Evolutionary conservation across 2,888 invertebrate species (phyloP).

Genomic region (Drosophila kambysellisi): DNA sequence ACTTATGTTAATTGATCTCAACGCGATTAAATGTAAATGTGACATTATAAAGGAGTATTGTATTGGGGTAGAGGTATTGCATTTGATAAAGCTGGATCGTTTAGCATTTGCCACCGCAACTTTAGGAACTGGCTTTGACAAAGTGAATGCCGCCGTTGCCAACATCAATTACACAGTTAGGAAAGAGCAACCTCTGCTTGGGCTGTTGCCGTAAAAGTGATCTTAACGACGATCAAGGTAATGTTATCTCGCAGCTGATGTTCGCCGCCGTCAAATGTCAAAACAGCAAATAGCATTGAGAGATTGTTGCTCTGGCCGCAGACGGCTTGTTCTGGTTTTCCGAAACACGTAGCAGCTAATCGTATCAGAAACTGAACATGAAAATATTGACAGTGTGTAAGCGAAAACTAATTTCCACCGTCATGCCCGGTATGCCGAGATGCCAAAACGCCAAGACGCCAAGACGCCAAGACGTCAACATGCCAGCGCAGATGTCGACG

Average conservation of each 20-base stretch:
- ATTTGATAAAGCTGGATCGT: conserved; percentile 16
- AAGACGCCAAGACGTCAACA: conserved; percentile 37
- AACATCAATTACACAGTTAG: conserved; percentile 48
- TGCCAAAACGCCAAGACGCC: conserved; percentile 27
- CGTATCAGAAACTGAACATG: conserved; percentile 49
- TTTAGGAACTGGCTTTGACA: conserved; percentile 48
- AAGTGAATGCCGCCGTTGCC: conserved; percentile 69
- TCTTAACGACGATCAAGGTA: conserved; percentile 70
- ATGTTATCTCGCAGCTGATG: conserved; percentile 35
- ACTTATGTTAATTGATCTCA: neutral
- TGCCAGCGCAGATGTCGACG: conserved; percentile 35
- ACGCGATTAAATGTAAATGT: conserved; percentile 2
- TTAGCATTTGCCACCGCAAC: conserved; percentile 65
- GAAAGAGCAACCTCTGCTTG: conserved; percentile 19
- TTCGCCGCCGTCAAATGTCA: conserved; percentile 64
- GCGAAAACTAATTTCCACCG: conserved; percentile 52
- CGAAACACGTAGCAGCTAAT: conserved; percentile 61
- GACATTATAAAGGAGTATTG: conserved; percentile 24
- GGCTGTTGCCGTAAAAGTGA: conserved; percentile 50
- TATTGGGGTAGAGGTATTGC: conserved; percentile 2
- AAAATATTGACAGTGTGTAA: conserved; percentile 53
- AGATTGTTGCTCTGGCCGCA: conserved; percentile 7
- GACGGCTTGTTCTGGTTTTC: conserved; percentile 43
- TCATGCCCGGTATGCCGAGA: conserved; percentile 33
- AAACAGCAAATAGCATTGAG: conserved; percentile 48